Percentiles rank a stretch among this genome's conserved stretches.
These are phyloP conservation scores for Norana najaformis DNA, from an alignment of 2,888 invertebrate genomes.

Conservation along the genomic window DNA sequence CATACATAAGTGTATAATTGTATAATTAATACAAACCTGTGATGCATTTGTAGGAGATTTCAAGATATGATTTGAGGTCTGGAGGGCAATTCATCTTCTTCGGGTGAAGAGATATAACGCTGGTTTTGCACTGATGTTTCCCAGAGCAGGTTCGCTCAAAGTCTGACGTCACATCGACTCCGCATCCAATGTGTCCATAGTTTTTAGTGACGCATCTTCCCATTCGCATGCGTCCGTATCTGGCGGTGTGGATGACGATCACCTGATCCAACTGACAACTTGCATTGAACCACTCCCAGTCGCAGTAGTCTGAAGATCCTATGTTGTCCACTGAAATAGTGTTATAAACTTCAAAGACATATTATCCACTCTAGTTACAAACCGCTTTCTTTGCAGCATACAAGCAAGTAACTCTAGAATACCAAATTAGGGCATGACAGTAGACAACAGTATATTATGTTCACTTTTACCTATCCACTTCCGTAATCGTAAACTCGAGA, in stretches of 20 bases:
- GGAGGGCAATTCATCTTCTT: conserved; percentile 22
- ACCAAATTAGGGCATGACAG: neutral
- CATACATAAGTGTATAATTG: too few species aligned
- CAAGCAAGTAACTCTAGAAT: neutral
- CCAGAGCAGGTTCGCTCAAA: conserved; percentile 30
- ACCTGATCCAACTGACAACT: conserved; percentile 26
- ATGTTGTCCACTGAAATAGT: neutral
- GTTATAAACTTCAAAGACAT: neutral
- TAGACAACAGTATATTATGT: too few species aligned
- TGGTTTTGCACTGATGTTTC: conserved; percentile 23
- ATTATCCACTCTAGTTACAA: too few species aligned
- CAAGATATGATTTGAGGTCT: conserved; percentile 33
- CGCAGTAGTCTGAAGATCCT: conserved; percentile 26
- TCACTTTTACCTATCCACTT: too few species aligned
- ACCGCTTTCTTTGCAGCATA: too few species aligned
- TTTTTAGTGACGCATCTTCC: conserved; percentile 33
- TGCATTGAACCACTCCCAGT: conserved; percentile 33
- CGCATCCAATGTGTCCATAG: conserved; percentile 34
- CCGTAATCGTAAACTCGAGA: too few species aligned
- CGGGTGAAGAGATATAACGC: conserved; percentile 31
- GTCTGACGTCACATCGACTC: conserved; percentile 28
- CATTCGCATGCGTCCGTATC: conserved; percentile 33
- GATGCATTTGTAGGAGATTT: conserved; percentile 30
- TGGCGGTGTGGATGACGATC: conserved; percentile 18
- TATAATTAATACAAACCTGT: conserved; percentile 23